Evolutionary conservation across 2,113 vertebrate genomes (phyloP).

Genomic region (Tympanuchus pallidicinctus): DNA sequence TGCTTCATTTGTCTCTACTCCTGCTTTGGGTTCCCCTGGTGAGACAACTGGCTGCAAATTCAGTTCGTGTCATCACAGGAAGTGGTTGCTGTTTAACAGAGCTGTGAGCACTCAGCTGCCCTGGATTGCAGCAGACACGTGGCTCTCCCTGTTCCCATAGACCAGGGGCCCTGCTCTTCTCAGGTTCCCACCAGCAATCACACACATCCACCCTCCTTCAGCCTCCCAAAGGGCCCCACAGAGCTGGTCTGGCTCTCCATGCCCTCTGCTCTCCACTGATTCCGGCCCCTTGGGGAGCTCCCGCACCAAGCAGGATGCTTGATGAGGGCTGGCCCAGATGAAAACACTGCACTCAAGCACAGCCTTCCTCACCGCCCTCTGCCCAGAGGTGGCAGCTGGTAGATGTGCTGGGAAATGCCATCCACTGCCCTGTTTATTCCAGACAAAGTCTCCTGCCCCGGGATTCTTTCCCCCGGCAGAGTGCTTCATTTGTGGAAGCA

Average conservation of each 20-base stretch:
- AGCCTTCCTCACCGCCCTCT: not conserved
- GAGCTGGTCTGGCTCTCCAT: not conserved
- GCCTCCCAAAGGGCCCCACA: not conserved
- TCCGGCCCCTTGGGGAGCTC: not conserved
- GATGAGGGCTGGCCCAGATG: not conserved
- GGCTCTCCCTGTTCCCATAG: not conserved
- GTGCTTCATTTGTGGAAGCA: not conserved
- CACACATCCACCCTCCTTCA: not conserved
- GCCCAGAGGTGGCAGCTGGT: not conserved
- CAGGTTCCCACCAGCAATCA: accelerated
- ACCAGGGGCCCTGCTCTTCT: not conserved
- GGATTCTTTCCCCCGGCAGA: not conserved
- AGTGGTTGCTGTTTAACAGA: not conserved
- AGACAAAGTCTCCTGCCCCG: not conserved
- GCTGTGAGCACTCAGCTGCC: not conserved
- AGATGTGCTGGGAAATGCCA: not conserved
- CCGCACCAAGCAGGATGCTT: not conserved
- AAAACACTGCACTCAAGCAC: not conserved
- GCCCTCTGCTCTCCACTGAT: not conserved
- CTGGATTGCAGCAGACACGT: not conserved
- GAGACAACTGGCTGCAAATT: not conserved
- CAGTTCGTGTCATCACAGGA: conserved; percentile 18
- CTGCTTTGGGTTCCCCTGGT: conserved; percentile 6
- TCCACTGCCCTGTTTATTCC: not conserved
- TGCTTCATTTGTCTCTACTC: conserved; percentile 56